Percentiles rank a stretch among this genome's conserved stretches.
Evolutionary conservation across 2,113 vertebrate genomes (phyloP).

Genomic region (Sialia sialis): DNA sequence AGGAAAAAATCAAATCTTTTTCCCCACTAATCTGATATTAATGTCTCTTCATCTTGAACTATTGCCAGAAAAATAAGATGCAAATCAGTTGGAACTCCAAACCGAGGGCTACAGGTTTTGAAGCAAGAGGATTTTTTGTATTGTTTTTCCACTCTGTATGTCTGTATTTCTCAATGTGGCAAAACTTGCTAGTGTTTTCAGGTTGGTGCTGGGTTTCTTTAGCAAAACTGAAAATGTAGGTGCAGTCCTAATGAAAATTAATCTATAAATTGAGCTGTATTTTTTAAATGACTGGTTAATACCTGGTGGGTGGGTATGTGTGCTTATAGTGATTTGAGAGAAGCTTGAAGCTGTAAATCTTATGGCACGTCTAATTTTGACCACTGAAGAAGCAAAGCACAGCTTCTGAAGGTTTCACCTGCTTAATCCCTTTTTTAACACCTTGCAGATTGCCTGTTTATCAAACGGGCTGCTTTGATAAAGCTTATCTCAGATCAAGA

Average conservation of each 20-base stretch:
- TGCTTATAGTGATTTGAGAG: not conserved
- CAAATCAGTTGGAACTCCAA: not conserved
- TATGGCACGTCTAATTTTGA: not conserved
- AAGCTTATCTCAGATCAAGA: slow-evolving; percentile 8
- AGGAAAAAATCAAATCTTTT: rapidly evolving
- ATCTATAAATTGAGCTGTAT: not conserved
- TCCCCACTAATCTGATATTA: not conserved
- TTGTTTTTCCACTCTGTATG: not conserved
- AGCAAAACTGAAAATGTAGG: not conserved
- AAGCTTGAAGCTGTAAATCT: not conserved
- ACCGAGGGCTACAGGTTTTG: not conserved
- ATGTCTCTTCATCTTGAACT: not conserved
- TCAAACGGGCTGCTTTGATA: slow-evolving; percentile 9
- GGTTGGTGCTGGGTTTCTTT: not conserved
- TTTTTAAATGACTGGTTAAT: not conserved
- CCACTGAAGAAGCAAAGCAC: not conserved
- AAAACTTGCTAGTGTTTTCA: not conserved
- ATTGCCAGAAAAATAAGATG: not conserved
- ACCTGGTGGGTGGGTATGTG: not conserved
- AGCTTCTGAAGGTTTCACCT: not conserved
- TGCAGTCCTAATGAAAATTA: not conserved
- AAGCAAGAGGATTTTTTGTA: not conserved
- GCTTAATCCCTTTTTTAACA: slow-evolving; percentile 8
- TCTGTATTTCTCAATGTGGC: not conserved
- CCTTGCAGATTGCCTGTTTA: not conserved